A percentile compares a stretch with the other conserved stretches of the same genome.
These are phyloP conservation scores for Pogonocherus hispidulus DNA, from an alignment of 2,888 invertebrate genomes.

Conservation along the genomic window DNA sequence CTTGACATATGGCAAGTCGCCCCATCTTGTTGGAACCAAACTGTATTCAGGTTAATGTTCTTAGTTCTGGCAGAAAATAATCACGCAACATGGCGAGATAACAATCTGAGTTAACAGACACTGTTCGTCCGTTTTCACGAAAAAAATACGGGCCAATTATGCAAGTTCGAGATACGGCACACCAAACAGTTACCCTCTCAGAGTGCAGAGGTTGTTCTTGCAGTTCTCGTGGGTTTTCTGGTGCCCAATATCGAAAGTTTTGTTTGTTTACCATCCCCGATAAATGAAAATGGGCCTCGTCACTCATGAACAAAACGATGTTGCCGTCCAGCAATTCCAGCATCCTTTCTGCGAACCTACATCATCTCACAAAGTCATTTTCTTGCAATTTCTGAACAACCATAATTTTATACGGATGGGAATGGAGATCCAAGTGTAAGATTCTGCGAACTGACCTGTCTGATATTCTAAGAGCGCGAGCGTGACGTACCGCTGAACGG, in stretches of 20 bases:
- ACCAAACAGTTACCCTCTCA: conserved; percentile 29
- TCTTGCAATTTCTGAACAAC: conserved; percentile 2
- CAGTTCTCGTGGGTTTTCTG: conserved; percentile 21
- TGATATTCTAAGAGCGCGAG: conserved; percentile 25
- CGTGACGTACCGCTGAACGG: conserved; percentile 1
- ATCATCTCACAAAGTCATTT: conserved; percentile 25
- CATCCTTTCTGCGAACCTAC: conserved; percentile 22
- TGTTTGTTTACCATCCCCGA: conserved; percentile 2
- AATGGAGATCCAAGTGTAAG: conserved; percentile 13
- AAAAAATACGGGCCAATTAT: conserved; percentile 28
- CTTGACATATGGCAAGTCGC: conserved; percentile 12
- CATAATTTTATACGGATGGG: conserved; percentile 18
- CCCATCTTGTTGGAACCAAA: conserved; percentile 6
- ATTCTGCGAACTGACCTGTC: conserved; percentile 25
- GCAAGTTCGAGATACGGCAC: conserved; percentile 29
- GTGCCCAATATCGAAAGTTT: conserved; percentile 15
- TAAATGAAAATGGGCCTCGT: conserved; percentile 18
- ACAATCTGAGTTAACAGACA: conserved; percentile 18
- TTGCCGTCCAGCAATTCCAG: conserved; percentile 15
- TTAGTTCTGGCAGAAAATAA: conserved; percentile 25
- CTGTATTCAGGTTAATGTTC: neutral
- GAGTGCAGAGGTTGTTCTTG: conserved; percentile 21
- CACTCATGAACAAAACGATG: neutral
- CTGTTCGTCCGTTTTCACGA: conserved; percentile 16
- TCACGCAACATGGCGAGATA: conserved; percentile 21